phyloP scores from a whole-genome alignment of 2,797 vertebrate genomes.

The Ceyx erithaca region DNA sequence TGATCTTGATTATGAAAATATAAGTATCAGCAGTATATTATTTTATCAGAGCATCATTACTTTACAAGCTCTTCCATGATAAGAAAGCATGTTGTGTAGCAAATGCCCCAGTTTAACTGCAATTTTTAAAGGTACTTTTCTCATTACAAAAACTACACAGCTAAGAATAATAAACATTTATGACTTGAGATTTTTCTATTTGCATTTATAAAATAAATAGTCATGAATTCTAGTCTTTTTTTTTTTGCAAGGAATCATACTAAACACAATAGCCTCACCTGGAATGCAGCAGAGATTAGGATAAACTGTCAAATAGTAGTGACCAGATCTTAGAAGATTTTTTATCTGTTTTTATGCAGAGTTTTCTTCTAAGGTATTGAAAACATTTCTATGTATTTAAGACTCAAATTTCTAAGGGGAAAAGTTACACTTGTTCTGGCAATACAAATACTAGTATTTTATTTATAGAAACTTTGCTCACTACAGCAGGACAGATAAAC shows the following conservation, averaged over 20 bases:
- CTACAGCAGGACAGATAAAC: background rate
- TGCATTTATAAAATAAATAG: background rate
- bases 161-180: background rate
- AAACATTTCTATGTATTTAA: background rate
- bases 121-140: background rate
- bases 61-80: background rate
- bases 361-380: background rate
- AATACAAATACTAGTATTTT: background rate
- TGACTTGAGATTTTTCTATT: background rate
- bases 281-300: background rate
- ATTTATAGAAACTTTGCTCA: background rate
- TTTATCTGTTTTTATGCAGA: conserved; percentile 31
- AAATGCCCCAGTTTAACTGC: background rate
- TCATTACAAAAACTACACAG: background rate
- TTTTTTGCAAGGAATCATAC: background rate
- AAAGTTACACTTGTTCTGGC: background rate
- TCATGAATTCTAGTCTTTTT: background rate
- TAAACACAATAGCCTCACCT: background rate
- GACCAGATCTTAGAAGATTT: background rate
- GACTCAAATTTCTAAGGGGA: background rate
- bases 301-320: conserved; percentile 26
- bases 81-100: background rate
- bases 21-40: background rate
- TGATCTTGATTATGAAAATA: background rate
- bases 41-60: background rate